Conservation (phyloP, 1,140 invertebrate species). For the Orchesella cincta region DNA sequence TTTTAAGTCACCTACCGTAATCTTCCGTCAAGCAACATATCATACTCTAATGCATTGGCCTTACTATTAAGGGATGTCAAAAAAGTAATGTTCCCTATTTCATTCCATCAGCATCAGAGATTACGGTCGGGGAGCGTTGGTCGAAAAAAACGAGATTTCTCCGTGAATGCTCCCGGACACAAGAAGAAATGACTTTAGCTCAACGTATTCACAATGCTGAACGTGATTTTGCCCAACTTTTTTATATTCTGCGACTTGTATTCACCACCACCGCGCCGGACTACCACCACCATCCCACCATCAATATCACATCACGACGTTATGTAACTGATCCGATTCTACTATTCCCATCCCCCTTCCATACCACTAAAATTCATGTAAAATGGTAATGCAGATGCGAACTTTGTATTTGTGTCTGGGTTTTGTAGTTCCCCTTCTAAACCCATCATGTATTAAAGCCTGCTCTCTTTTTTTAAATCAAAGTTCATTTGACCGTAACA, state of each 20-base stretch:
- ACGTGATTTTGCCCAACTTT: not conserved
- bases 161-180: constrained; percentile 4
- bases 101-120: too few relatives aligned
- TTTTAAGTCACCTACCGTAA: too few relatives aligned
- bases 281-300: not conserved
- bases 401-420: not conserved
- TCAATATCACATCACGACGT: not conserved
- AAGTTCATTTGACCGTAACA: constrained; percentile 30
- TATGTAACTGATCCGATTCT: constrained; percentile 28
- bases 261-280: not conserved
- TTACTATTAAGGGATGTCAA: too few relatives aligned
- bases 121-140: too few relatives aligned
- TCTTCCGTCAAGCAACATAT: too few relatives aligned
- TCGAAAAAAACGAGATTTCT: constrained; percentile 14
- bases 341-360: not conserved
- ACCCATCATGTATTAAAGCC: not conserved
- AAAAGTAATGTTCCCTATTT: too few relatives aligned
- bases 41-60: too few relatives aligned
- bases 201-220: not conserved
- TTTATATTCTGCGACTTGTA: constrained; percentile 1
- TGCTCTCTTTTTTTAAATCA: constrained; percentile 23
- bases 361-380: not conserved
- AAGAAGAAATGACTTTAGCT: not conserved
- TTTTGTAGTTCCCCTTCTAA: not conserved
- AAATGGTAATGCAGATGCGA: not conserved